Evolutionary conservation across 2,797 vertebrate genomes (phyloP), one percentile per base, ranked within the genome.

Genomic region (Tragopan temminckii): DNA sequence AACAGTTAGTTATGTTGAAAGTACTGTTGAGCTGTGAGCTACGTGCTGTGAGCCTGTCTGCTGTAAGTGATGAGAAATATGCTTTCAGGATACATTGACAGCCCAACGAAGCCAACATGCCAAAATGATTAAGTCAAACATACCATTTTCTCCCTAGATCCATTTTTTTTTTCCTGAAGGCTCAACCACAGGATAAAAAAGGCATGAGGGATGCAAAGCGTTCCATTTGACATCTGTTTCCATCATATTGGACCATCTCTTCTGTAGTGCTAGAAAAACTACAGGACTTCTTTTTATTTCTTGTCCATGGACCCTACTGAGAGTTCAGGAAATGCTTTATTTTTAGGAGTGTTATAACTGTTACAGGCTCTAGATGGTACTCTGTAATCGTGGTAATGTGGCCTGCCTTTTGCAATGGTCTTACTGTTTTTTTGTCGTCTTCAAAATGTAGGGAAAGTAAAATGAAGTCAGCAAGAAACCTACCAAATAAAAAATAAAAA

Each of bases 281-380:
- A 20, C 21, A n/a, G 29, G 13, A 11, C 19, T 66, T 35, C 4
- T 46, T 38, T 57, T n/a, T 19, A 18, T 5, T 11, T 33, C 3
- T 31, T 38, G 42, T 57, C 36, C 58, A 61, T 12, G 20, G 24
- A 52, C 33, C 25, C 24, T 57, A 45, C 35, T 0, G 1, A 20
- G 18, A 69, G 20, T 35, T 46, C 27, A 62, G 36, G 74, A 82
- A 63, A 45, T 2, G 8, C 27, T 61, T 79, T 40, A 36, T 69
- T 67, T 33, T 78, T 25, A 52, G 36, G 63, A 25, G 4, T 94
- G 96, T n/a, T 85, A 31, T 93, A 74, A 63, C 59, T 55, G 25
- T 35, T 1, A 1, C 6, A 64, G 76, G 21, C 97, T 94, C 97
- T 97, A 98, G 98, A 72, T 97, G 98, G 97, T 88, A 94, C 94